Evolutionary conservation across 2,888 invertebrate species (phyloP).

Genomic region (Drosophila heteroneura): DNA sequence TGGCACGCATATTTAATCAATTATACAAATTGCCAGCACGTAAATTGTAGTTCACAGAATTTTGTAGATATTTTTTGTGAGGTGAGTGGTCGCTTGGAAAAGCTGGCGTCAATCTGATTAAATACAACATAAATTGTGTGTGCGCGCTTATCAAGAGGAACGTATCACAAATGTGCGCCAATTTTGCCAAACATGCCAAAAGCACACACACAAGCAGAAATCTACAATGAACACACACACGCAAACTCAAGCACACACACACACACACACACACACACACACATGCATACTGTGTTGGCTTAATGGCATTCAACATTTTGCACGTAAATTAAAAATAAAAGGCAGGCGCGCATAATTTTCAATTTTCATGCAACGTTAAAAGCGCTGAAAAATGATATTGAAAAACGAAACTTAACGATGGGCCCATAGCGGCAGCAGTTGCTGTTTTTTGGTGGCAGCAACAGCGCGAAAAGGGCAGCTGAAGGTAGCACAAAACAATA

Average conservation of each 20-base stretch:
- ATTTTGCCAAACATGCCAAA: constrained; percentile 58
- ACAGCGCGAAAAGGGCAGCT: background rate
- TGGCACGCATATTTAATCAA: constrained; percentile 75
- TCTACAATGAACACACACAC: constrained; percentile 6
- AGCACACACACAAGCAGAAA: constrained; percentile 23
- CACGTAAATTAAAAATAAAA: constrained; percentile 63
- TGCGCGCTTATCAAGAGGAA: constrained; percentile 47
- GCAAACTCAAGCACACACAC: constrained; percentile 1
- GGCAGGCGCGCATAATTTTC: constrained; percentile 70
- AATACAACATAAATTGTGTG: constrained; percentile 69
- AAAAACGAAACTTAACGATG: constrained; percentile 68
- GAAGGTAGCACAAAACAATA: constrained; percentile 15
- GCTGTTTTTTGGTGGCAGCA: background rate
- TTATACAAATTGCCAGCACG: constrained; percentile 73
- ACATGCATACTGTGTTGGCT: constrained; percentile 3
- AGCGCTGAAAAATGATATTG: constrained; percentile 68
- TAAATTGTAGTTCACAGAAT: constrained; percentile 42
- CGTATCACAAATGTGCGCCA: constrained; percentile 55
- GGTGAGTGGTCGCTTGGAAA: background rate
- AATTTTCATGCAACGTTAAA: constrained; percentile 66
- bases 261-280: constrained; percentile 2
- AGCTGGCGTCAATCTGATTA: constrained; percentile 70
- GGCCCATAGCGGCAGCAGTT: constrained; percentile 6
- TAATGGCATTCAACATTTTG: constrained; percentile 49
- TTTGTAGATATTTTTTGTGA: constrained; percentile 31